A percentile compares a stretch with the other conserved stretches of the same genome.
These are phyloP conservation scores for Drosophila saltans DNA, from an alignment of 1,140 invertebrate species.

Conservation along the genomic window DNA sequence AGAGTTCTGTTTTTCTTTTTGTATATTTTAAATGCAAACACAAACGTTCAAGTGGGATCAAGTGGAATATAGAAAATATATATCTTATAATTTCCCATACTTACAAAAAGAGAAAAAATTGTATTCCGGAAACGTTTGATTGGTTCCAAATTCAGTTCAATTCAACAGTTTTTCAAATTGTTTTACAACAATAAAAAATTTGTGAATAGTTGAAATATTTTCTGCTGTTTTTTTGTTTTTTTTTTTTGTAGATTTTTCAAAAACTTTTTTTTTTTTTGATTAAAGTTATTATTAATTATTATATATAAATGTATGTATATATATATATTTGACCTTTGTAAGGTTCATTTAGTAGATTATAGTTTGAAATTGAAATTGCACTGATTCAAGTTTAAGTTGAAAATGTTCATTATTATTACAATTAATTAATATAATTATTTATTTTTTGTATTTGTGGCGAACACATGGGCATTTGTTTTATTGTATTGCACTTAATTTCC, in stretches of 20 bases:
- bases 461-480: constrained; percentile 14
- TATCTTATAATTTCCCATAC: not conserved
- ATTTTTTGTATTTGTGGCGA: constrained; percentile 1
- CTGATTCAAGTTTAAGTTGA: constrained; percentile 30
- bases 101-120: not conserved
- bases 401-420: constrained; percentile 39
- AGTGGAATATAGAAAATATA: not conserved
- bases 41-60: constrained; percentile 3
- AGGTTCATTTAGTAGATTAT: constrained; percentile 26
- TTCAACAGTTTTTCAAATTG: not conserved
- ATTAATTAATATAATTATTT: constrained; percentile 7
- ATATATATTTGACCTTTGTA: constrained; percentile 30
- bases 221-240: not conserved
- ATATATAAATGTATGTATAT: not conserved
- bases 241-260: not conserved
- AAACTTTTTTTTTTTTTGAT: not conserved
- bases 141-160: not conserved
- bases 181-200: not conserved
- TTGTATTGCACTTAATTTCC: constrained; percentile 54
- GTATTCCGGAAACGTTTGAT: not conserved
- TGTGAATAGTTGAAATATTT: not conserved
- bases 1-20: constrained; percentile 1
- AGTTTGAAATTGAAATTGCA: constrained; percentile 42
- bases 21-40: not conserved
- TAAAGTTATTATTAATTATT: constrained; percentile 1